Base-by-base conservation (phyloP, 2,888 invertebrate genomes). In the Tetanocera ferruginea region DNA sequence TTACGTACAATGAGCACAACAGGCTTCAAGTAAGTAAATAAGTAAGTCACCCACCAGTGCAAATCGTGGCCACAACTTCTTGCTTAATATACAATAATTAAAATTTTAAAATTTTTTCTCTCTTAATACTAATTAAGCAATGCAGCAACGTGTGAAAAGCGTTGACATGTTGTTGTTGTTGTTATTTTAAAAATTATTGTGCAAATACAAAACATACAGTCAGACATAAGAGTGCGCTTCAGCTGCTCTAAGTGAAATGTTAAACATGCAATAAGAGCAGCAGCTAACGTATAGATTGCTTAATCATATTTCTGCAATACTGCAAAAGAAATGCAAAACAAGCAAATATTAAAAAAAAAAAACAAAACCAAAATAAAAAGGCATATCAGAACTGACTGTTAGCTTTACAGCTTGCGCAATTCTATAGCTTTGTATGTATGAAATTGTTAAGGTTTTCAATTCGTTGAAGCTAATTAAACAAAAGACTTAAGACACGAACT, bases 401-500 rank as follows among this genome's bases (percentile, higher is more conserved):
- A 37, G 37, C 5, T 37, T 37, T 37, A 37, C 4, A 8, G 37
- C 37, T 8, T 37, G 37, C 37, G 14, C 43, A 43, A 43, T 11
- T 43, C 11, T 11, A 14, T 1, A 43, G 43, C 43, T 11, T 43
- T 43, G 1, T 3, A 14, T 43, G 11, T 37, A 6, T 6, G 1
- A 43, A 43, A 43, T 11, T 43, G 43, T 43, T 37, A 1, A 37
- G 37, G 8, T 37, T 43, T 11, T 43, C 4, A 43, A 11, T 43
- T 11, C 11, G 11, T 43, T 43, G 43, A 11, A 43, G 43, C 43
- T 43, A 6, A 28, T 8, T 60, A 72, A 72, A 57, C 72, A 55
- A 60, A 72, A 72, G 72, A 72, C 72, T 72, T 72, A 72, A 72
- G 72, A 23, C 60, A 57, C 37, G 19, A 60, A 60, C 72, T 37